Evolutionary conservation across 2,113 vertebrate species (phyloP).

Genomic region (Ciconia maguari): DNA sequence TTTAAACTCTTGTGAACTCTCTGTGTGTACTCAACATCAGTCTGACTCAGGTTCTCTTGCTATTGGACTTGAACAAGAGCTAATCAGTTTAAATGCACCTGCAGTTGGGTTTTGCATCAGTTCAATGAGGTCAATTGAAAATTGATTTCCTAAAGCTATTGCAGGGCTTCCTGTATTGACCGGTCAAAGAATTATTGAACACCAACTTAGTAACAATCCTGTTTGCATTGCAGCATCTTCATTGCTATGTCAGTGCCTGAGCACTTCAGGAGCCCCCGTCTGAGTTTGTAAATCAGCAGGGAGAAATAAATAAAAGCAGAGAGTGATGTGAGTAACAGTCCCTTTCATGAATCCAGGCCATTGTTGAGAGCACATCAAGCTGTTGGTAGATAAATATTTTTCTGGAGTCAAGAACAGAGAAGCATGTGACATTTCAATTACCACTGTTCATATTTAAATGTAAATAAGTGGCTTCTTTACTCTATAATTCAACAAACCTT

Average conservation of each 20-base stretch:
- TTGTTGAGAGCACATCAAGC: slow-evolving; percentile 40
- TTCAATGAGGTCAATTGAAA: neutral
- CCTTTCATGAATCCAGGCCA: neutral
- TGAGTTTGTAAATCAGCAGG: neutral
- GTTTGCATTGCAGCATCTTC: neutral
- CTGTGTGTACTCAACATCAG: neutral
- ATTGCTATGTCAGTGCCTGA: neutral
- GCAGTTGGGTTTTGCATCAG: neutral
- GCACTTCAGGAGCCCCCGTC: neutral
- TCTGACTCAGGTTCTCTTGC: neutral
- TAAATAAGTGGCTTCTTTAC: slow-evolving; percentile 65
- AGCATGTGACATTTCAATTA: slow-evolving; percentile 51
- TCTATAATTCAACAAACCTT: slow-evolving; percentile 67
- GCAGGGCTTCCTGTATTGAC: neutral
- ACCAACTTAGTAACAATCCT: neutral
- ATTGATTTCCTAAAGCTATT: neutral
- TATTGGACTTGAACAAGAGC: neutral
- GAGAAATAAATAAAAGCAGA: neutral
- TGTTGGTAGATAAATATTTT: slow-evolving; percentile 62
- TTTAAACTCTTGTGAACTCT: neutral
- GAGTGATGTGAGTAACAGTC: neutral
- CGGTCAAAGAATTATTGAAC: neutral
- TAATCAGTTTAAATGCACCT: neutral
- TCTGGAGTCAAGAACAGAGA: slow-evolving; percentile 49
- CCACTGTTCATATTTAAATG: slow-evolving; percentile 58